phyloP scores from a whole-genome alignment of 1,140 invertebrate genomes.

The Ceratina japonica region DNA sequence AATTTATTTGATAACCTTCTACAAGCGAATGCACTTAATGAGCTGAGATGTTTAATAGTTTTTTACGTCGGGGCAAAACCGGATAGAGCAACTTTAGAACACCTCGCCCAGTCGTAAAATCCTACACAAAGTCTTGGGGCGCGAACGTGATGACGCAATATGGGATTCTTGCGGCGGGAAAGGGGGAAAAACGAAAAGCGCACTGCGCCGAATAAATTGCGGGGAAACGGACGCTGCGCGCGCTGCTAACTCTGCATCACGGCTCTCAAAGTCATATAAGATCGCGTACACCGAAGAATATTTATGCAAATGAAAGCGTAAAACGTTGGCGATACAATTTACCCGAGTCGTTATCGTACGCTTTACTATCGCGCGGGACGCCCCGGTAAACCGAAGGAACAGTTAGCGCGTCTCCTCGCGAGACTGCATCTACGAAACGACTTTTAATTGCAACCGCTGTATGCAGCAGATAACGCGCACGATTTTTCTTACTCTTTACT shows the following conservation, averaged over 20 bases:
- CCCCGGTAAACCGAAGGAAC: conserved; percentile 8
- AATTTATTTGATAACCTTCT: conserved; percentile 58
- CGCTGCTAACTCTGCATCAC: conserved; percentile 12
- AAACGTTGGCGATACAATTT: conserved; percentile 51
- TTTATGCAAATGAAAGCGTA: conserved; percentile 61
- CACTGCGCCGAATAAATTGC: conserved; percentile 37
- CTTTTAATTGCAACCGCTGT: conserved; percentile 29
- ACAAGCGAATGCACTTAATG: conserved; percentile 60
- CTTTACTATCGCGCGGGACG: conserved; percentile 31
- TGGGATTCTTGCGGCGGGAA: not conserved
- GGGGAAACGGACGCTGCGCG: conserved; percentile 18
- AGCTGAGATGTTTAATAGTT: conserved; percentile 52
- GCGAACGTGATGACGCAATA: conserved; percentile 49
- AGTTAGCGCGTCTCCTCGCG: conserved; percentile 1
- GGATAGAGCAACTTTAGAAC: conserved; percentile 44
- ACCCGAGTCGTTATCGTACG: conserved; percentile 47
- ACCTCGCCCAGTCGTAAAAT: conserved; percentile 54
- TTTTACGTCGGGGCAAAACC: conserved; percentile 46
- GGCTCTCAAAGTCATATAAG: conserved; percentile 24
- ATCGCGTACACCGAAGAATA: conserved; percentile 43
- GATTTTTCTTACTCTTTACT: not conserved
- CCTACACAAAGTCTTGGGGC: conserved; percentile 55
- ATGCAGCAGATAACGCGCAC: conserved; percentile 7
- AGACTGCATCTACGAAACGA: conserved; percentile 5
- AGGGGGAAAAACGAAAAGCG: not conserved